Base-by-base conservation (phyloP, 2,888 invertebrate species). In the Dicyrtoma fusca region DNA sequence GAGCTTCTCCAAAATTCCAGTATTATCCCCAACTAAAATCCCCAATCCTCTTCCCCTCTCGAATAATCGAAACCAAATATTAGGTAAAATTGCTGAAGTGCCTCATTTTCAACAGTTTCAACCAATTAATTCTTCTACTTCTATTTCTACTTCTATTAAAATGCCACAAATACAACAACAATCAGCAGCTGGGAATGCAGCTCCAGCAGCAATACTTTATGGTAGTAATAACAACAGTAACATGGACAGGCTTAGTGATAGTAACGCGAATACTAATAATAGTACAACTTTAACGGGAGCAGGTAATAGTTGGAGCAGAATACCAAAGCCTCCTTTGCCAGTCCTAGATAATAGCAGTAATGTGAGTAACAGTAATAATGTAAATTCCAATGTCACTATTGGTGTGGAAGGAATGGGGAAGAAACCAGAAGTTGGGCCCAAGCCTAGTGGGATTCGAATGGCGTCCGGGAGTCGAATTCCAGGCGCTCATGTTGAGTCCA, bases 1-100 rank as follows among this genome's bases (percentile, higher is more conserved):
- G 44, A 61, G 61, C 44, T 61, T 61, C 44, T 61, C 61, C 42
- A 63, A 44, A 45, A 65, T 65, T 23, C 65, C 65, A 26, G 51
- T 65, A 49, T 65, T 65, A 19, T 65, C 65, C 25, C 51, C 65
- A 25, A 49, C 65, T 14, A 59, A 59, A 34, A 49, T 49, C 49
- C 14, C 49, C 3, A 17, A 3, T 6, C 14, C 17, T 49, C 49
- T 8, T 8, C 8, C 34, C 34, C 34, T 34, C 4, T 34, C 34
- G 8, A 34, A 34, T 34, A 34, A 34, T 34, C 34, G 8, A 34
- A 34, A 3, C 8, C 34, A 34, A 34, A 34, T 34, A 3, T 5
- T 13, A 49, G 11, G 17, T 11, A 49, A n/a, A n/a, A 17, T n/a
- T n/a, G 5, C 17, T 49, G 49, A 49, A 49, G 49, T 49, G 49